These are phyloP conservation scores for Scleropages formosus DNA, from an alignment of 2,797 vertebrate species.

Conservation along the genomic window DNA sequence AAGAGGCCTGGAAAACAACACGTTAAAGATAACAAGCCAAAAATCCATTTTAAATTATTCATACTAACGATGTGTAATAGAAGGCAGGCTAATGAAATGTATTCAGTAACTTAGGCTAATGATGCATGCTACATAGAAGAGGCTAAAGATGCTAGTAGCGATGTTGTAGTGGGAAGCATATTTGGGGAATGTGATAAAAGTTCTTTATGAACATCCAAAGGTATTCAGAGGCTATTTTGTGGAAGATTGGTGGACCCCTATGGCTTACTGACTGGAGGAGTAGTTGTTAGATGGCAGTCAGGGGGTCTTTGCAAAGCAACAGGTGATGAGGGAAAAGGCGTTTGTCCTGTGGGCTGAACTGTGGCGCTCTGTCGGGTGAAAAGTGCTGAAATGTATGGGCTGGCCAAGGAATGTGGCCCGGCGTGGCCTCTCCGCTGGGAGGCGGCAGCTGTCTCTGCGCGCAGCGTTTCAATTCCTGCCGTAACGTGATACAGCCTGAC, in stretches of 20 bases:
- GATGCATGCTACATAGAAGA: no score
- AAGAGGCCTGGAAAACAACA: no score
- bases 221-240: not conserved
- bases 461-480: conserved; percentile 55
- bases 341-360: not conserved
- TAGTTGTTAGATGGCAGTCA: not conserved
- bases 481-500: conserved; percentile 59
- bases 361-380: no score
- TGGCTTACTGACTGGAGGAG: not conserved
- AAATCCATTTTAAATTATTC: no score
- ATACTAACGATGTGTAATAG: no score
- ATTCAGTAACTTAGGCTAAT: no score
- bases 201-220: not conserved
- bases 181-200: not conserved
- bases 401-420: conserved; percentile 43
- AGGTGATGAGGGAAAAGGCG: not conserved
- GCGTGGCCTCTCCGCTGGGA: conserved; percentile 36
- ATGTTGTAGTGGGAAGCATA: not conserved
- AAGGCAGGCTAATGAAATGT: no score
- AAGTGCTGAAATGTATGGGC: conserved; percentile 49
- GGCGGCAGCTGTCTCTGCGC: conserved; percentile 61
- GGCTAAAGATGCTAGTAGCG: no score
- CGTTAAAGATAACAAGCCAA: no score
- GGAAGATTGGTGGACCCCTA: not conserved
- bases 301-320: not conserved